A percentile compares a stretch with the other conserved stretches of the same genome.
Evolutionary conservation across 2,888 invertebrate genomes (phyloP).

Genomic region (Lypha dubia): DNA sequence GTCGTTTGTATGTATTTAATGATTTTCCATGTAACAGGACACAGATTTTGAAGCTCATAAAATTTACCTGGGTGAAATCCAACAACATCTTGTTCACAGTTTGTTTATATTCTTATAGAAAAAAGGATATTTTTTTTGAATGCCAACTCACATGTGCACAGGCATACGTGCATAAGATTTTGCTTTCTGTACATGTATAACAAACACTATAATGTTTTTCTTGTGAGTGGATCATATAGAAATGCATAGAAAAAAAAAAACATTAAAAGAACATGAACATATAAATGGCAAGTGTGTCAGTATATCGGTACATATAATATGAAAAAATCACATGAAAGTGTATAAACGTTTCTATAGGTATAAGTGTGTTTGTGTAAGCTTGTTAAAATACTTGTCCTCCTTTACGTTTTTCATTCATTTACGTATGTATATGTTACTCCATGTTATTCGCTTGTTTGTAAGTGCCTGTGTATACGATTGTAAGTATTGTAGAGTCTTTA

Average conservation of each 20-base stretch:
- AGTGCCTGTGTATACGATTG: neutral
- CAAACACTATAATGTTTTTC: slow-evolving; percentile 28
- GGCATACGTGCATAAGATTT: neutral
- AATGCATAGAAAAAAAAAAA: neutral
- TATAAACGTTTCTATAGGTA: neutral
- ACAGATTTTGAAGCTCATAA: slow-evolving; percentile 22
- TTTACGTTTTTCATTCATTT: slow-evolving; percentile 52
- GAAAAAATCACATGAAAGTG: slow-evolving; percentile 18
- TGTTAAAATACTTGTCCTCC: slow-evolving; percentile 68
- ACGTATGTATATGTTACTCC: slow-evolving; percentile 45
- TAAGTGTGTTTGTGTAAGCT: slow-evolving; percentile 46
- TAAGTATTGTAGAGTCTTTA: slow-evolving; percentile 25
- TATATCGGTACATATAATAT: slow-evolving; percentile 34
- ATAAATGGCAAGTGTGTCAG: slow-evolving; percentile 24
- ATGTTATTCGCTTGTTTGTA: slow-evolving; percentile 24
- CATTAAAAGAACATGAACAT: slow-evolving; percentile 9
- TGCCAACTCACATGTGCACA: neutral
- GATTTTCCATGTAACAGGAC: slow-evolving; percentile 2
- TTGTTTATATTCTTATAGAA: slow-evolving; percentile 21
- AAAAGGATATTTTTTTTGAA: slow-evolving; percentile 30
- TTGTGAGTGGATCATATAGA: slow-evolving; percentile 35
- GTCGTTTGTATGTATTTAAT: slow-evolving; percentile 20
- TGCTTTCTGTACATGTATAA: neutral
- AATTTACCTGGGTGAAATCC: slow-evolving; percentile 43
- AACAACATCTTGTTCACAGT: slow-evolving; percentile 51